A percentile compares a stretch with the other conserved stretches of the same genome.
Evolutionary conservation across 2,113 vertebrate genomes (phyloP).

Genomic region (Nothoprocta perdicaria): DNA sequence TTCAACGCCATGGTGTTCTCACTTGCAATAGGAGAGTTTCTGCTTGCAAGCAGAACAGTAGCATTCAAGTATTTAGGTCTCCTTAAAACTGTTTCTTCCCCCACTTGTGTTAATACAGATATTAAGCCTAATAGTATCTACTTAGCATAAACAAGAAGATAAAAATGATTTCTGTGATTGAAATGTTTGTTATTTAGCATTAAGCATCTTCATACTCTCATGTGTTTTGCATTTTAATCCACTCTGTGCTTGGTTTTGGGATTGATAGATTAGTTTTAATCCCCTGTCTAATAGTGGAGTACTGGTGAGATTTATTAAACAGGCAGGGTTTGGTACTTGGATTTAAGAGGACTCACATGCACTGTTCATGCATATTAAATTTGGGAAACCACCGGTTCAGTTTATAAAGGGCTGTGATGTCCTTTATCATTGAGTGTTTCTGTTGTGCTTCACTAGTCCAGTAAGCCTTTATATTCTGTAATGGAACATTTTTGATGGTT

Average conservation of each 20-base stretch:
- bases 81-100: slow-evolving; percentile 72
- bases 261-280: slow-evolving; percentile 88
- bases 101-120: slow-evolving; percentile 81
- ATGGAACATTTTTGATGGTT: slow-evolving; percentile 42
- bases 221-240: slow-evolving; percentile 85
- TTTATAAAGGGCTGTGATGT: slow-evolving; percentile 74
- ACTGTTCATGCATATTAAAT: slow-evolving; percentile 81
- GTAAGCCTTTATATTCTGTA: slow-evolving; percentile 64
- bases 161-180: slow-evolving; percentile 85
- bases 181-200: slow-evolving; percentile 87
- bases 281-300: slow-evolving; percentile 85
- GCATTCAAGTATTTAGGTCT: slow-evolving; percentile 72
- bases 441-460: slow-evolving; percentile 63
- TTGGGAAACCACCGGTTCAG: slow-evolving; percentile 74
- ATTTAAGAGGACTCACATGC: slow-evolving; percentile 81
- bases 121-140: slow-evolving; percentile 84
- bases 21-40: slow-evolving; percentile 11
- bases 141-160: slow-evolving; percentile 87
- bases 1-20: slow-evolving; percentile 5
- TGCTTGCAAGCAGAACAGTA: slow-evolving; percentile 23
- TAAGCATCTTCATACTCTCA: slow-evolving; percentile 80
- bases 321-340: slow-evolving; percentile 82
- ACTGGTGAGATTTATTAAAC: slow-evolving; percentile 84
- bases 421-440: slow-evolving; percentile 74
- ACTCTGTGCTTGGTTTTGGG: slow-evolving; percentile 83